Evolutionary conservation across 2,113 vertebrate species (phyloP).

Genomic region (Xiphophorus hellerii): DNA sequence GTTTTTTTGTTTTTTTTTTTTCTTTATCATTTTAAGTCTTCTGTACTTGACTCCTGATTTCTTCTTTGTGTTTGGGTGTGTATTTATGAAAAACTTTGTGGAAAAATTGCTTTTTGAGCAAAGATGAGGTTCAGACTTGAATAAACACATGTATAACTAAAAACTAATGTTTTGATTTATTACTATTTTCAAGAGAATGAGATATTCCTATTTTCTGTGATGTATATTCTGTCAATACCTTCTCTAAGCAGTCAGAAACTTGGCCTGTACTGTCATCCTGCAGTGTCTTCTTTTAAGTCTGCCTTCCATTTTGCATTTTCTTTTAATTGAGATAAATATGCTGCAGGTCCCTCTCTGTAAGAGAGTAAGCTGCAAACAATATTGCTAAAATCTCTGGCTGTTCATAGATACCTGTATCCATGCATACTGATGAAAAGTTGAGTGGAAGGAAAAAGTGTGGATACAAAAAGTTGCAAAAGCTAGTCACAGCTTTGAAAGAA

Average conservation of each 20-base stretch:
- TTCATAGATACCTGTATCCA: background rate
- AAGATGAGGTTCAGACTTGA: constrained; percentile 68
- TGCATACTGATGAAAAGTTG: background rate
- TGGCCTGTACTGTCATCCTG: background rate
- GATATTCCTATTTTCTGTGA: background rate
- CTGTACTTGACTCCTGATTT: constrained; percentile 39
- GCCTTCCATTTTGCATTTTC: too few species aligned
- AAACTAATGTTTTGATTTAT: background rate
- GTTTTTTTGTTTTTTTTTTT: background rate
- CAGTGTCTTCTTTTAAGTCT: background rate
- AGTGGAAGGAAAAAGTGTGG: background rate
- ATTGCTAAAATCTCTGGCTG: background rate
- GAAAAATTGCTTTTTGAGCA: constrained; percentile 32
- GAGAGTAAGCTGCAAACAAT: too few species aligned
- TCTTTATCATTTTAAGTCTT: background rate
- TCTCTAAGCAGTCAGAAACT: background rate
- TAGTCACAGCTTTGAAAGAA: background rate
- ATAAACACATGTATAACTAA: constrained; percentile 51
- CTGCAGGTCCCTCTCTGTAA: too few species aligned
- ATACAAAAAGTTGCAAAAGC: background rate
- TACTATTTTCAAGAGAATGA: background rate
- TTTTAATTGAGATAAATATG: too few species aligned
- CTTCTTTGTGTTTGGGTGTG: constrained; percentile 33
- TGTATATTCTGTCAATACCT: too few species aligned
- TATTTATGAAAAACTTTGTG: constrained; percentile 35